A percentile compares a stretch with the other conserved stretches of the same genome.
phyloP scores from a whole-genome alignment of 1,140 invertebrate genomes.

The Pentalonia nigronervosa region DNA sequence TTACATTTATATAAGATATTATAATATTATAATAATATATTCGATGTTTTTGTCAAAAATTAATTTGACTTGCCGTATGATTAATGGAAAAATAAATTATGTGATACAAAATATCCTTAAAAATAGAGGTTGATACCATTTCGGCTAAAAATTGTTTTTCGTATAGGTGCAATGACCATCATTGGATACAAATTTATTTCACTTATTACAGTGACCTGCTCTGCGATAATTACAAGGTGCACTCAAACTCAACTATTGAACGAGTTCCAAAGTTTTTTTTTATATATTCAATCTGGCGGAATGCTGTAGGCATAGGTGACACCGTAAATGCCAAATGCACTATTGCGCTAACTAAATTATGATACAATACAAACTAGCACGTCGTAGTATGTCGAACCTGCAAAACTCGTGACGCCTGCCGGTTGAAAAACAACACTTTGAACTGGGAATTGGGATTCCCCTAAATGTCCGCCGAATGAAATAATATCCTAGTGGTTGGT shows the following conservation, averaged over 20 bases:
- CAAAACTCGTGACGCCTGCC: background rate
- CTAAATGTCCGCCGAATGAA: conserved; percentile 2
- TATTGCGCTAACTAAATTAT: background rate
- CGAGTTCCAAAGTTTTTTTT: background rate
- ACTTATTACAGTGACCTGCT: background rate
- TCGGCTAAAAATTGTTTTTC: too few species aligned
- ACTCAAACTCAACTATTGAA: background rate
- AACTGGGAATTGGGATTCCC: background rate
- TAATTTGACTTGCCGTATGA: too few species aligned
- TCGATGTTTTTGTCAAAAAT: background rate
- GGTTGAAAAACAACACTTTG: conserved; percentile 1
- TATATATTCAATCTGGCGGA: background rate
- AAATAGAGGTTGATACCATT: too few species aligned
- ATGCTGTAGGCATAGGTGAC: background rate
- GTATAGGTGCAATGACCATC: too few species aligned
- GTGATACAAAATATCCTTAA: too few species aligned
- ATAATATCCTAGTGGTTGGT: conserved; percentile 36
- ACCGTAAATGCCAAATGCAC: background rate
- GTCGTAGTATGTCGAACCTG: background rate
- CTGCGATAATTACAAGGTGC: background rate
- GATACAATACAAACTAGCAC: background rate
- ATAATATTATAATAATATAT: background rate
- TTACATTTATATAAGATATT: too few species aligned
- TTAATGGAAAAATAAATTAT: too few species aligned
- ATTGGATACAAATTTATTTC: background rate